Conservation (phyloP, 2,113 vertebrate genomes). For the Melanerpes aurifrons region DNA sequence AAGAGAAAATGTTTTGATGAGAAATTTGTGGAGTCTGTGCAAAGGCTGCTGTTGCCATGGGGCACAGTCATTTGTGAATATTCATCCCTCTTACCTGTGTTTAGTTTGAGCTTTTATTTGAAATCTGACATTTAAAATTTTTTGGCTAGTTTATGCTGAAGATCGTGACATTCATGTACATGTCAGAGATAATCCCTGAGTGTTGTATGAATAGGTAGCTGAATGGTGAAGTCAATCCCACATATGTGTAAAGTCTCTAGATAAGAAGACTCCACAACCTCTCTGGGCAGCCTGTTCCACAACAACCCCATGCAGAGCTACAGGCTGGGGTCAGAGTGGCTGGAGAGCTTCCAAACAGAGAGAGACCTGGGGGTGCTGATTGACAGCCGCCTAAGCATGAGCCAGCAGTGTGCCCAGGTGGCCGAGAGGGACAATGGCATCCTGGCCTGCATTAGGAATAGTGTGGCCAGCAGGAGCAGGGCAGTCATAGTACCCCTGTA, state of each 20-base stretch:
- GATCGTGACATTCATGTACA: background rate
- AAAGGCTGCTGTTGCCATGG: background rate
- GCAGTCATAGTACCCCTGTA: too few relatives aligned
- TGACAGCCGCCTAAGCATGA: too few relatives aligned
- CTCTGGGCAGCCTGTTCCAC: too few relatives aligned
- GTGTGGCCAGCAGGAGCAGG: too few relatives aligned
- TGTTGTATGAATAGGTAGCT: background rate
- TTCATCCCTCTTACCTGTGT: background rate
- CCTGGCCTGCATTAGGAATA: too few relatives aligned
- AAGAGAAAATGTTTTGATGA: background rate
- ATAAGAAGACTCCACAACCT: too few relatives aligned
- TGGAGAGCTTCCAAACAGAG: too few relatives aligned
- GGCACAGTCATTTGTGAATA: background rate
- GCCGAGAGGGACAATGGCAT: too few relatives aligned
- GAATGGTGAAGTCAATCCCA: background rate
- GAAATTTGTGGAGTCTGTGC: background rate
- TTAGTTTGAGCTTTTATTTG: background rate
- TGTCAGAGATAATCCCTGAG: background rate
- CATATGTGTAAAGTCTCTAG: background rate
- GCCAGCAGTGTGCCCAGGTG: too few relatives aligned
- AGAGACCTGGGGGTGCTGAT: too few relatives aligned
- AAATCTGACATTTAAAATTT: background rate
- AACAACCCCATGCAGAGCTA: too few relatives aligned
- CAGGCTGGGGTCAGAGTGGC: too few relatives aligned
- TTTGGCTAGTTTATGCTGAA: background rate